phyloP scores from a whole-genome alignment of 2,888 invertebrate genomes.

The Glaucopsyche alexis region DNA sequence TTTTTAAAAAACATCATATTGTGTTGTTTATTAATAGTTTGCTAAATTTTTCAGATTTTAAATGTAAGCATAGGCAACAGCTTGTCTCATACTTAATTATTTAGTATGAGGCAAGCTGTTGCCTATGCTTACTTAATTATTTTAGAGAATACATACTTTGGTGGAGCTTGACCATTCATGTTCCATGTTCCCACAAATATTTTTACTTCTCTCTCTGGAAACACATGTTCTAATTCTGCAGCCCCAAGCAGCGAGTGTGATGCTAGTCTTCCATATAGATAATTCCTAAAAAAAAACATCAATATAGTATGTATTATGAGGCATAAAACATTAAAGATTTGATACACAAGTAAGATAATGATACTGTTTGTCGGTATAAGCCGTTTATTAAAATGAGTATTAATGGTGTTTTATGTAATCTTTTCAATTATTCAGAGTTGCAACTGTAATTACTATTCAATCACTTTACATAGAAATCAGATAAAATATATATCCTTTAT shows the following conservation, averaged over 20 bases:
- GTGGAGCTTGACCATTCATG: conserved; percentile 94
- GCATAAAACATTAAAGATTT: not conserved
- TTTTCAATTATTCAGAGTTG: conserved; percentile 4
- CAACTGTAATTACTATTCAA: not conserved
- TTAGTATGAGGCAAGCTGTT: too few relatives aligned
- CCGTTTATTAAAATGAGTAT: not conserved
- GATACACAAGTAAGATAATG: not conserved
- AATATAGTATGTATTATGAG: not conserved
- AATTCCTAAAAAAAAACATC: conserved; percentile 80
- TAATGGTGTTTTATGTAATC: not conserved
- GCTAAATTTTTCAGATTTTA: too few relatives aligned
- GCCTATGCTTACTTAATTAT: not conserved
- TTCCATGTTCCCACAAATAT: conserved; percentile 98
- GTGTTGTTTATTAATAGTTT: too few relatives aligned
- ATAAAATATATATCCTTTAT: conserved; percentile 11
- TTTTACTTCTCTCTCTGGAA: conserved; percentile 91
- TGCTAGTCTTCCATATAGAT: conserved; percentile 88
- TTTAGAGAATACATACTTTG: conserved; percentile 79
- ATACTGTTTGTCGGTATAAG: not conserved
- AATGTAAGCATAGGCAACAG: too few relatives aligned
- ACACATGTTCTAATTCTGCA: conserved; percentile 90
- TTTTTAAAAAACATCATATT: too few relatives aligned
- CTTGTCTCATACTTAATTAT: not conserved
- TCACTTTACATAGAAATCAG: conserved; percentile 3
- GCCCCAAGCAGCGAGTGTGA: conserved; percentile 90